Conservation (phyloP, 1,140 invertebrate species). For the Ladona fulva region DNA sequence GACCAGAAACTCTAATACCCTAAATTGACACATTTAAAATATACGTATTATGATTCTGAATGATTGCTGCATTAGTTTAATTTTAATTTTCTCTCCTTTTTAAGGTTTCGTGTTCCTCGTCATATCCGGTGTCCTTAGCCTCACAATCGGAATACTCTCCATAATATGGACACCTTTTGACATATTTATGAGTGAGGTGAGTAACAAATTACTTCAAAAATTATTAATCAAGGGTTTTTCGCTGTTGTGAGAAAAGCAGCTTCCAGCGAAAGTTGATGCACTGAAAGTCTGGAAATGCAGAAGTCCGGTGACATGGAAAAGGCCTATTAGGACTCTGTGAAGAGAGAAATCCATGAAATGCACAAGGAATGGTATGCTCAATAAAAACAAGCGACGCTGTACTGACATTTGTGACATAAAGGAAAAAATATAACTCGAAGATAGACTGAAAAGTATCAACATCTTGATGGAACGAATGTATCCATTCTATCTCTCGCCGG, state of each 20-base stretch:
- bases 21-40: too few species aligned
- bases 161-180: conserved; percentile 43
- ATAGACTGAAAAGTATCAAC: too few species aligned
- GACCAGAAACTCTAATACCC: too few species aligned
- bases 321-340: too few species aligned
- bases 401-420: too few species aligned
- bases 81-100: neutral
- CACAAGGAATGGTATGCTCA: neutral
- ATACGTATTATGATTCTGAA: too few species aligned
- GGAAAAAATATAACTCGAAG: too few species aligned
- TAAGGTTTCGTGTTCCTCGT: neutral
- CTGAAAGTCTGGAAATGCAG: too few species aligned
- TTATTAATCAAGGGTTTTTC: neutral
- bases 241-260: too few species aligned
- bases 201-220: conserved; percentile 15
- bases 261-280: neutral
- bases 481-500: too few species aligned
- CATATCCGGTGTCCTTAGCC: neutral
- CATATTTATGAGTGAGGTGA: conserved; percentile 42
- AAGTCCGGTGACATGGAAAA: neutral
- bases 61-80: neutral
- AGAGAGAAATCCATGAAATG: neutral
- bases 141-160: conserved; percentile 33
- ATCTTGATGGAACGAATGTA: too few species aligned
- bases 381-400: too few species aligned